phyloP scores from a whole-genome alignment of 2,888 invertebrate genomes.

The Tolmerus cingulatus region DNA sequence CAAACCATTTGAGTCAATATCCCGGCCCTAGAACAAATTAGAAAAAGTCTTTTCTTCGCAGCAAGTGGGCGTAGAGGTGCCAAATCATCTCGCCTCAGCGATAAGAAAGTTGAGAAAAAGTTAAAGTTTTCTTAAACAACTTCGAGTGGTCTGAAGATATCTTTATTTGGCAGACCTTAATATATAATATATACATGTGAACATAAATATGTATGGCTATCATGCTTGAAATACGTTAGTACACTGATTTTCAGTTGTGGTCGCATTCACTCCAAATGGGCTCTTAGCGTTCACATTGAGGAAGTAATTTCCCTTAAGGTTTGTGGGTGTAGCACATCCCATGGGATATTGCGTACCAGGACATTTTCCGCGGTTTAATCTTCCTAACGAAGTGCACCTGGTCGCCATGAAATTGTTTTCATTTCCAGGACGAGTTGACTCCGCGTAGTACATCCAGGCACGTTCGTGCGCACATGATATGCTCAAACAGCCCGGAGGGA shows the following conservation, averaged over 20 bases:
- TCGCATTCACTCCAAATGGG: constrained; percentile 55
- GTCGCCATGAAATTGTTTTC: constrained; percentile 55
- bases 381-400: constrained; percentile 54
- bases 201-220: background rate
- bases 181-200: too few species aligned
- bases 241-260: background rate
- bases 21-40: background rate
- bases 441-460: constrained; percentile 57
- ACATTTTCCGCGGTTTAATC: constrained; percentile 55
- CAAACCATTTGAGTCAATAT: background rate
- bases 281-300: constrained; percentile 54
- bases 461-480: constrained; percentile 57
- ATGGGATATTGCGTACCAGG: constrained; percentile 54
- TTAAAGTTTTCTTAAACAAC: background rate
- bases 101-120: too few species aligned
- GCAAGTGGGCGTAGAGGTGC: background rate
- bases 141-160: background rate
- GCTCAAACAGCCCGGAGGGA: constrained; percentile 57
- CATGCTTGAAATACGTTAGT: background rate
- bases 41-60: background rate
- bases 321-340: constrained; percentile 56
- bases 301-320: constrained; percentile 59
- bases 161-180: background rate
- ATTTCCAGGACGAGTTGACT: constrained; percentile 56
- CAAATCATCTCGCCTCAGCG: background rate